Evolutionary conservation across 1,140 invertebrate species (phyloP).

Genomic region (Nephotettix cincticeps): DNA sequence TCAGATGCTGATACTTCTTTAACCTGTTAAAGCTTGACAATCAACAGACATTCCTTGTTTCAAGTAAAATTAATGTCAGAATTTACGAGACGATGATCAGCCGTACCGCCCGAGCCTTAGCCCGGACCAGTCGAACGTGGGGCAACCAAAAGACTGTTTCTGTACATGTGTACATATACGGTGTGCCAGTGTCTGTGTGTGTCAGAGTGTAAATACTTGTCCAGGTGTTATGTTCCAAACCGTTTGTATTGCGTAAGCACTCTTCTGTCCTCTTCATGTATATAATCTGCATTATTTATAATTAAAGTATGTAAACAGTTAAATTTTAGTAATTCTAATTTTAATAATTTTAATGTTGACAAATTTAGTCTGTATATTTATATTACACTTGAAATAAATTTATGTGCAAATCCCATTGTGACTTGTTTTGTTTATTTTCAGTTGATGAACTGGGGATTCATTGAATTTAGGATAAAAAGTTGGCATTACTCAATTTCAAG

Average conservation of each 20-base stretch:
- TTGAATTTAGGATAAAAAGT: no score
- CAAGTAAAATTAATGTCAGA: no score
- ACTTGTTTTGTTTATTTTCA: no score
- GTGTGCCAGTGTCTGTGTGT: background rate
- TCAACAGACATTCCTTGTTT: no score
- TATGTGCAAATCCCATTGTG: no score
- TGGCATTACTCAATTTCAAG: no score
- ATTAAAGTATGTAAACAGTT: background rate
- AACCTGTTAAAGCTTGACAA: background rate
- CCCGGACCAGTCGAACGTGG: background rate
- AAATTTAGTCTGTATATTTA: slow-evolving; percentile 13
- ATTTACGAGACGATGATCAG: no score
- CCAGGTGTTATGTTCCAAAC: background rate
- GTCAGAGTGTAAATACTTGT: background rate
- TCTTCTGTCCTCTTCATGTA: background rate
- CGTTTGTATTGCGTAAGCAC: background rate
- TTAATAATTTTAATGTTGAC: background rate
- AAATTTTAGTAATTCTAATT: background rate
- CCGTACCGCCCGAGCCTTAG: background rate
- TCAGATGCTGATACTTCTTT: background rate
- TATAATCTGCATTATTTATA: slow-evolving; percentile 2
- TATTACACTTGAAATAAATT: slow-evolving; percentile 4
- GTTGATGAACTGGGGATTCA: no score
- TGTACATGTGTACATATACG: background rate
- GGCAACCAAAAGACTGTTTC: slow-evolving; percentile 5